phyloP scores from a whole-genome alignment of 2,113 vertebrate species.

The Sphaerodactylus townsendi region DNA sequence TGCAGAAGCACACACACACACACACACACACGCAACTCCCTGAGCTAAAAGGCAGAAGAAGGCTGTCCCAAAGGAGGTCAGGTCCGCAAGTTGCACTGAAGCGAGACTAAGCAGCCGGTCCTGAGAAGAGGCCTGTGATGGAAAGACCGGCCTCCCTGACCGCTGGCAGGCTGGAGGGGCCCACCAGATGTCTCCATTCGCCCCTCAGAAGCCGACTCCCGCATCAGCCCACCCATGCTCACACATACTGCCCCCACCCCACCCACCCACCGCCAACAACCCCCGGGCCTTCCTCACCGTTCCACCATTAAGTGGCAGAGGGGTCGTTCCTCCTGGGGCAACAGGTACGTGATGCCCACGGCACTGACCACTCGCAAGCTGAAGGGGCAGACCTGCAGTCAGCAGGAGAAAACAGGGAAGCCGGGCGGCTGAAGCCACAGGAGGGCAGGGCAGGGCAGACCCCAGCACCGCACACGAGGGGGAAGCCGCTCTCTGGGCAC shows the following conservation, averaged over 20 bases:
- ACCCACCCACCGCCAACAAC: rapidly evolving
- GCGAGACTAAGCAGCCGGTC: neutral
- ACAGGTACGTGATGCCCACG: conserved; percentile 95
- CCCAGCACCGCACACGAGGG: no score
- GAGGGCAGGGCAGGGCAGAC: neutral
- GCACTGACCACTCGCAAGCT: conserved; percentile 95
- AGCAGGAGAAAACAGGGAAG: neutral
- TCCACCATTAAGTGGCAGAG: conserved; percentile 95
- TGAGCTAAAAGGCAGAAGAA: no score
- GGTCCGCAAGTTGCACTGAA: neutral
- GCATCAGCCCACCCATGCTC: no score
- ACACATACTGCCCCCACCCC: no score
- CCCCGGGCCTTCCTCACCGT: conserved; percentile 75
- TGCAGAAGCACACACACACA: neutral
- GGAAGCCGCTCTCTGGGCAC: no score
- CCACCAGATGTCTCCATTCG: no score
- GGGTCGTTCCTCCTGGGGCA: conserved; percentile 95
- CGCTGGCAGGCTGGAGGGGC: neutral
- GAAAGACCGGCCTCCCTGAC: no score
- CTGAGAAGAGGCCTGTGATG: neutral
- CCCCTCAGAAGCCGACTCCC: no score
- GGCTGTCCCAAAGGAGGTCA: neutral
- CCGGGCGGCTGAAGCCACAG: neutral
- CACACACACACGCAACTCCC: no score
- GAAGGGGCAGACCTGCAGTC: conserved; percentile 88